phyloP scores from a whole-genome alignment of 1,140 invertebrate genomes.

The Delia radicum region DNA sequence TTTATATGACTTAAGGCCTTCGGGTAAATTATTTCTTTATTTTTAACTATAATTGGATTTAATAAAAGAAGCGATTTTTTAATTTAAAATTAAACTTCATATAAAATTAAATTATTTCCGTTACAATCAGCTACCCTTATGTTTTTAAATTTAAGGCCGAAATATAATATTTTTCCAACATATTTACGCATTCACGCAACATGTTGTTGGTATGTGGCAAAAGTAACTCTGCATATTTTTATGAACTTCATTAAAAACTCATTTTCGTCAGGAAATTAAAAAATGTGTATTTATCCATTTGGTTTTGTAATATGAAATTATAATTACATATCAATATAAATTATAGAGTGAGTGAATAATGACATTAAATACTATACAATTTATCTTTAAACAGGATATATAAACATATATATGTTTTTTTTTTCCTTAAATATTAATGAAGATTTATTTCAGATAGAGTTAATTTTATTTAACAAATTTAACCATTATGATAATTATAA shows the following conservation, averaged over 20 bases:
- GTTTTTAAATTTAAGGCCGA: neutral
- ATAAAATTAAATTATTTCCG: slow-evolving; percentile 15
- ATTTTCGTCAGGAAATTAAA: slow-evolving; percentile 24
- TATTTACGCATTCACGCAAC: neutral
- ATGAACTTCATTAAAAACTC: slow-evolving; percentile 18
- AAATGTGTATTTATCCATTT: neutral
- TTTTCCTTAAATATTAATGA: too few relatives aligned
- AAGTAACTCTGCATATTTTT: too few relatives aligned
- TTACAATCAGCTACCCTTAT: neutral
- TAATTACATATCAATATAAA: slow-evolving; percentile 3
- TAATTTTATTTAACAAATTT: too few relatives aligned
- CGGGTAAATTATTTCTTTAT: too few relatives aligned
- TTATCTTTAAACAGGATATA: too few relatives aligned
- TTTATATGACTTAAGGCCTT: neutral
- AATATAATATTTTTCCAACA: neutral
- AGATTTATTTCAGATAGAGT: too few relatives aligned
- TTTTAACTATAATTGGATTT: neutral
- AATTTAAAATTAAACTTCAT: neutral
- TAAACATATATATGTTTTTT: too few relatives aligned
- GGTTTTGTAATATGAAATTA: slow-evolving; percentile 8
- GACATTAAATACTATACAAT: too few relatives aligned
- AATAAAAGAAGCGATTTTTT: neutral
- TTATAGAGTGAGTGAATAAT: neutral
- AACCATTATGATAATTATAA: too few relatives aligned
- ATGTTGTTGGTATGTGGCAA: neutral